Percentiles rank a stretch among this genome's conserved stretches.
Conservation (phyloP, 2,113 vertebrate species). For the Gopherus evgoodei region DNA sequence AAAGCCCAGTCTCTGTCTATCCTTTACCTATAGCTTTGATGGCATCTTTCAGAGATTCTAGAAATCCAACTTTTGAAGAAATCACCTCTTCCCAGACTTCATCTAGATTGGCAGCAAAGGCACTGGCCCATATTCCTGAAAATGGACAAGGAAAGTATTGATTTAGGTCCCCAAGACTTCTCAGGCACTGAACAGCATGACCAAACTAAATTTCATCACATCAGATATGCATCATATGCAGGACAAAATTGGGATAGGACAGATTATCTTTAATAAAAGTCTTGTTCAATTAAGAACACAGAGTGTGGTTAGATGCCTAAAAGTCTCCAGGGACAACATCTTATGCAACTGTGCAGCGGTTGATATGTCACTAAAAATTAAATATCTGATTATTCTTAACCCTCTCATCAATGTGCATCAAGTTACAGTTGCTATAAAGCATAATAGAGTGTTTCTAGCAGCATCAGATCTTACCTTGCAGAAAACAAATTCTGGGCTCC, state of each 20-base stretch:
- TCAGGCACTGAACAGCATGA: not conserved
- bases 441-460: not conserved
- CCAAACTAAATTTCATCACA: not conserved
- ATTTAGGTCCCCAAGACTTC: not conserved
- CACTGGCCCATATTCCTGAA: conserved; percentile 75
- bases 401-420: not conserved
- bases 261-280: not conserved
- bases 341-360: not conserved
- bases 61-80: conserved; percentile 28
- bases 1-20: not conserved
- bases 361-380: not conserved
- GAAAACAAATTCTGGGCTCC: conserved; percentile 67
- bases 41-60: conserved; percentile 16
- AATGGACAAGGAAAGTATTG: not conserved
- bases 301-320: not conserved
- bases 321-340: not conserved
- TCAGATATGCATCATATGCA: not conserved
- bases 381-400: not conserved
- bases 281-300: not conserved
- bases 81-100: conserved; percentile 65
- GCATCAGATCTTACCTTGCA: conserved; percentile 58
- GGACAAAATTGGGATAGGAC: not conserved
- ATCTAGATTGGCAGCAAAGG: conserved; percentile 74
- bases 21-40: conserved; percentile 56
- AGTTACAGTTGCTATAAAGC: not conserved